A percentile compares a stretch with the other conserved stretches of the same genome.
Evolutionary conservation across 2,888 invertebrate genomes (phyloP).

Genomic region (Eilema caniola): DNA sequence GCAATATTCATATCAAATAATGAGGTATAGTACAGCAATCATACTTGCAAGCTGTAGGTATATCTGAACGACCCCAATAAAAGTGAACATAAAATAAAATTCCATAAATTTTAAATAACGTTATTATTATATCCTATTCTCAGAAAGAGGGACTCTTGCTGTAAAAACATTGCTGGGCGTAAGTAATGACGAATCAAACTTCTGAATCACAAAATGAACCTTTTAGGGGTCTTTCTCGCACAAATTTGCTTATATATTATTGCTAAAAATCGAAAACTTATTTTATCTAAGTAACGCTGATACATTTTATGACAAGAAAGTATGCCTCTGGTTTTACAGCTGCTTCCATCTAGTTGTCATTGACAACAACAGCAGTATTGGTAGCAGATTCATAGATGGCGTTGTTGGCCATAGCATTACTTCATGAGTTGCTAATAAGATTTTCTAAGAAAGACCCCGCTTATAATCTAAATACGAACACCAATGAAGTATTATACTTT

Average conservation of each 20-base stretch:
- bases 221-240: constrained; percentile 30
- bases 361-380: constrained; percentile 15
- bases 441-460: constrained; percentile 42
- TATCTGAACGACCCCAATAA: not conserved
- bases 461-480: constrained; percentile 61
- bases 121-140: too few relatives aligned
- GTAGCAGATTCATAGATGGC: constrained; percentile 36
- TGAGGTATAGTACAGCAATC: too few relatives aligned
- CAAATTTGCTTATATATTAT: constrained; percentile 7
- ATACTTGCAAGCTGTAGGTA: too few relatives aligned
- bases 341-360: constrained; percentile 29
- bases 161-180: too few relatives aligned
- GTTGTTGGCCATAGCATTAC: constrained; percentile 11
- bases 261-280: not conserved
- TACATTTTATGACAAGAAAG: not conserved
- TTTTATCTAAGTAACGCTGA: constrained; percentile 8
- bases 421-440: not conserved
- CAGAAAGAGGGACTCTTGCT: too few relatives aligned
- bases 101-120: not conserved
- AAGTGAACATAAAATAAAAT: not conserved
- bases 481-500: constrained; percentile 77
- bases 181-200: not conserved
- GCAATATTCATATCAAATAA: too few relatives aligned
- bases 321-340: not conserved
- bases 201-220: constrained; percentile 28